Base-by-base conservation (phyloP, 1,140 invertebrate species). In the Drosophila mauritiana region DNA sequence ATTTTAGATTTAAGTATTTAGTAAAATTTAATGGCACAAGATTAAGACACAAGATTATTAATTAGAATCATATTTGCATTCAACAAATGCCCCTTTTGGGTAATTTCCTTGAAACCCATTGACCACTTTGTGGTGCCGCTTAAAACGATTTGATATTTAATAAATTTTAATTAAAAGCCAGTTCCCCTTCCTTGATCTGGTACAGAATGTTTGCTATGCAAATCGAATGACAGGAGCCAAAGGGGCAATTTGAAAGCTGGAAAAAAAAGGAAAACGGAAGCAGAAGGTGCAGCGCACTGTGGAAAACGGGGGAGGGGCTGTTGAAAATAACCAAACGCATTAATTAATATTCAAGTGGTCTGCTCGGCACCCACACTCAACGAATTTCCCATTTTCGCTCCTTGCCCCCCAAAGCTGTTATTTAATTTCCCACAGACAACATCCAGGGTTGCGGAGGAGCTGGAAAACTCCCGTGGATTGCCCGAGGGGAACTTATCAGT, bases 401-500 rank as follows among this genome's bases (percentile, higher is more conserved):
- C 7, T 31, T 31, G 8, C 31, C 45, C 17, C 54, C 45, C 68
- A 8, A 22, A 48, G 25, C 53, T 78, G 78, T 86, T 85, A 82
- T 85, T 82, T 82, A 75, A 88, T 78, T 88, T 64, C 27, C 65
- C 57, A 59, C 68, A 69, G 53, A 73, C 51, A 51, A 34, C 27
- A 34, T 13, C 11, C 27, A 4, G 37, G 31, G 39, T 15, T 42
- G 54, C 39, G 22, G 8, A 34, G 31, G 8, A 43, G 58, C 27
- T 31, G 8, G 22, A 46, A 45, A 17, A 67, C 36, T 56, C 53
- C 55, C 40, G 25, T 42, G 40, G 15, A 52, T 67, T 39, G 43
- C 84, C 77, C 79, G 53, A 51, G 84, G 84, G 84, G 74, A 88
- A 89, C 84, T 88, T 88, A 88, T 88, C 84, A 88, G 84, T 88